A percentile compares a stretch with the other conserved stretches of the same genome.
Evolutionary conservation across 1,140 invertebrate species (phyloP).

Genomic region (Dreissena rostriformis): DNA sequence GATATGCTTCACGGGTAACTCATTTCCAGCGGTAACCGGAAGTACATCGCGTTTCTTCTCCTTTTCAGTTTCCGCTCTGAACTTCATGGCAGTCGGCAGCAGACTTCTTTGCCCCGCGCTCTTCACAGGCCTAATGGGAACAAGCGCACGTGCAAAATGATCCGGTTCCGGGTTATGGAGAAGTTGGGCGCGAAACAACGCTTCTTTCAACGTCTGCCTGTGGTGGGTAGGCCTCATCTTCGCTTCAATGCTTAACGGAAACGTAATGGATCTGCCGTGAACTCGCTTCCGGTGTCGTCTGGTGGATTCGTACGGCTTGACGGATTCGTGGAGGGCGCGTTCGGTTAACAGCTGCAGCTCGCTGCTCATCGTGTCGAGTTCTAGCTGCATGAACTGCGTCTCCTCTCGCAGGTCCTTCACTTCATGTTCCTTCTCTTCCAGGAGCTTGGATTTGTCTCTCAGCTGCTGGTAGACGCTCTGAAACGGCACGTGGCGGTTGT

Average conservation of each 20-base stretch:
- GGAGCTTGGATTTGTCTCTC: constrained; percentile 16
- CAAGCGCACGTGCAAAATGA: background rate
- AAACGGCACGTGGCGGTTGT: background rate
- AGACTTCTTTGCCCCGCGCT: background rate
- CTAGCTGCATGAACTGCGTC: constrained; percentile 22
- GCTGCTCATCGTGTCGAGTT: constrained; percentile 20
- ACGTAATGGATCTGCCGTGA: no score
- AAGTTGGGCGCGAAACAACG: no score
- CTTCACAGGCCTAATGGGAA: no score
- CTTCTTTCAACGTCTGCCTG: no score
- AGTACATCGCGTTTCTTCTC: no score
- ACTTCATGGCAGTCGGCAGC: background rate
- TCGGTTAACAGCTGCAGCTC: constrained; percentile 26
- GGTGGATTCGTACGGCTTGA: no score
- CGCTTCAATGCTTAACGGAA: no score
- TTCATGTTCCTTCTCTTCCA: constrained; percentile 32
- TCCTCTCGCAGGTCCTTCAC: constrained; percentile 25
- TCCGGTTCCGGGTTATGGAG: no score
- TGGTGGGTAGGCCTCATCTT: no score
- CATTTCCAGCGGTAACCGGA: background rate
- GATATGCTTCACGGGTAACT: background rate
- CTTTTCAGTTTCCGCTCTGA: background rate
- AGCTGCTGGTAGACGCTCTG: constrained; percentile 33
- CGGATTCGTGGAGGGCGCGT: background rate
- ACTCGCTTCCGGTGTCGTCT: background rate